Evolutionary conservation across 2,888 invertebrate species (phyloP), one percentile per base, ranked within the genome.

Genomic region (Taphrorychus bicolor): DNA sequence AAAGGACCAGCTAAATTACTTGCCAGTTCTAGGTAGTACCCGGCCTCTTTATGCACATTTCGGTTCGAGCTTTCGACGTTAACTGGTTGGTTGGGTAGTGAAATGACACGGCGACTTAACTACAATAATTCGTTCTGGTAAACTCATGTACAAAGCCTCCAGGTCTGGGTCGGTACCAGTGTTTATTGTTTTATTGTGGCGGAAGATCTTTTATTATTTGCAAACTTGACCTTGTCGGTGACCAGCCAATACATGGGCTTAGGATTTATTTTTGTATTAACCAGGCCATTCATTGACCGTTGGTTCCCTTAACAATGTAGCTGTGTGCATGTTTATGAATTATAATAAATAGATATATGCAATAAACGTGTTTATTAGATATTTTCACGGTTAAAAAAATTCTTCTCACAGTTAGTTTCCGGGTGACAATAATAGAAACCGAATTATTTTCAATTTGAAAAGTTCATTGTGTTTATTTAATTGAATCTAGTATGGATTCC

Each of bases 201-300:
- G 16, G 11, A 48, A 14, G 19, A 11, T 18, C 52, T 9, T 22
- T 19, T 19, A 18, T 45, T 45, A 45, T 45, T 32, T 24, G 42
- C 3, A 3, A 52, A 61, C 53, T 53, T 61, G 61, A 61, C 61
- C 61, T 61, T 61, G 61, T 41, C 14, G 9, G 17, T 41, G 45
- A 7, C 5, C 7, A 24, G 5, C 24, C 7, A 24, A 24, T 24
- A 7, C n/a, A 7, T 24, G 32, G 32, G 32, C 32, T 32, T 32
- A 32, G 32, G 11, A 32, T 32, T 32, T 2, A n/a, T n/a, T n/a
- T n/a, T n/a, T n/a, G n/a, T n/a, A n/a, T n/a, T n/a, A n/a, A n/a
- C n/a, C n/a, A n/a, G n/a, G n/a, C n/a, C n/a, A n/a, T n/a, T n/a
- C n/a, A n/a, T n/a, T n/a, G n/a, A n/a, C n/a, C n/a, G n/a, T n/a